Conservation (phyloP, 2,113 vertebrate species). For the Gambusia affinis region DNA sequence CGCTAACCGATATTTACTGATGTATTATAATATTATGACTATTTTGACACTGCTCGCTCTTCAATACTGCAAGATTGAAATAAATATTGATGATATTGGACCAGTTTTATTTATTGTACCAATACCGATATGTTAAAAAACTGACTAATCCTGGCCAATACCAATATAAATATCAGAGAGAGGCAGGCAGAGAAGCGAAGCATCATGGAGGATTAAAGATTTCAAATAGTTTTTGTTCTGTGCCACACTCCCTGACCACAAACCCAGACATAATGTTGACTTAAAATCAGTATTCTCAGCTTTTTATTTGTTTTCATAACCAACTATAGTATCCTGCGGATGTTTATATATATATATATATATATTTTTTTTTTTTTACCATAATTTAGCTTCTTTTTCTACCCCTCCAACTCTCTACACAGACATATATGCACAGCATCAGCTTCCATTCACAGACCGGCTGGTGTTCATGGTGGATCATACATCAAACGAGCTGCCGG, state of each 20-base stretch:
- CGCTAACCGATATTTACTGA: too few species aligned
- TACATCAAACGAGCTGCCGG: conserved; percentile 44
- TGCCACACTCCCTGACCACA: not conserved
- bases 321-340: not conserved
- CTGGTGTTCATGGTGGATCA: conserved; percentile 34
- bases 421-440: not conserved
- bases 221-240: conserved; percentile 52
- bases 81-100: too few species aligned
- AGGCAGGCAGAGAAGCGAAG: conserved; percentile 27
- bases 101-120: too few species aligned
- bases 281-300: not conserved
- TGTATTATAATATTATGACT: too few species aligned
- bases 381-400: not conserved
- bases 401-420: not conserved
- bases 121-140: too few species aligned
- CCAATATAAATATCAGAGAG: conserved; percentile 46
- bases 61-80: too few species aligned
- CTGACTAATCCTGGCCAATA: too few species aligned
- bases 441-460: conserved; percentile 14
- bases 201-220: conserved; percentile 45
- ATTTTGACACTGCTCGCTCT: too few species aligned
- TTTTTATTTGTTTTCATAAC: not conserved
- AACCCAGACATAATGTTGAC: conserved; percentile 5
- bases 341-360: too few species aligned
- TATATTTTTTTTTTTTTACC: not conserved